Conservation (phyloP, 1,140 invertebrate species). For the Atta texana region DNA sequence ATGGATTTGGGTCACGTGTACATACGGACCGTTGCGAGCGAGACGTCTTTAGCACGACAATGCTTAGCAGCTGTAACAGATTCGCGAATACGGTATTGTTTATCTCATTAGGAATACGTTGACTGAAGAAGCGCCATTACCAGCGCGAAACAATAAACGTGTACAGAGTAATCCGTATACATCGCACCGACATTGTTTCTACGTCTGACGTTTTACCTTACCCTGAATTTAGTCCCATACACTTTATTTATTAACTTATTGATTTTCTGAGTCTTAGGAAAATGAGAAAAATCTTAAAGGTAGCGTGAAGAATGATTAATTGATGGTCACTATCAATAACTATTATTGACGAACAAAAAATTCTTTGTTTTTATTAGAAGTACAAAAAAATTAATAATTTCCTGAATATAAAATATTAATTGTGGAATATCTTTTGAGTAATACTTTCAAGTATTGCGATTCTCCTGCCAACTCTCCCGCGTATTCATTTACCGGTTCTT, state of each 20-base stretch:
- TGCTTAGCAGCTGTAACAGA: conserved; percentile 60
- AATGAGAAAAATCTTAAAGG: not conserved
- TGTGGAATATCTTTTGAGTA: not conserved
- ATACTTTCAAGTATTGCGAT: not conserved
- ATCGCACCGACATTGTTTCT: conserved; percentile 37
- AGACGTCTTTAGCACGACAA: conserved; percentile 63
- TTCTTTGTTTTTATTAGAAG: not conserved
- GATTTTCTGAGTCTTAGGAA: not conserved
- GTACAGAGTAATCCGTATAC: conserved; percentile 8
- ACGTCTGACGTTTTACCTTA: conserved; percentile 25
- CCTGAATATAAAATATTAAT: not conserved
- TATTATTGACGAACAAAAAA: not conserved
- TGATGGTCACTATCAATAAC: not conserved
- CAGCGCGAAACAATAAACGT: conserved; percentile 64
- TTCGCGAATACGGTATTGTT: conserved; percentile 64
- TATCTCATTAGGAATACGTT: conserved; percentile 72
- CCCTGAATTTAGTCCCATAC: not conserved
- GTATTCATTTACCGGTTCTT: not conserved
- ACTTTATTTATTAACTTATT: not conserved
- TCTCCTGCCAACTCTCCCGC: no score
- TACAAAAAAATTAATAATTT: not conserved
- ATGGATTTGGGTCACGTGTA: conserved; percentile 51
- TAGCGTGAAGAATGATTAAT: not conserved
- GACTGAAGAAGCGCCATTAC: conserved; percentile 69
- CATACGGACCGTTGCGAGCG: conserved; percentile 20